Base-by-base conservation (phyloP, 2,797 vertebrate species). In the Schizopygopsis malacanthus region DNA sequence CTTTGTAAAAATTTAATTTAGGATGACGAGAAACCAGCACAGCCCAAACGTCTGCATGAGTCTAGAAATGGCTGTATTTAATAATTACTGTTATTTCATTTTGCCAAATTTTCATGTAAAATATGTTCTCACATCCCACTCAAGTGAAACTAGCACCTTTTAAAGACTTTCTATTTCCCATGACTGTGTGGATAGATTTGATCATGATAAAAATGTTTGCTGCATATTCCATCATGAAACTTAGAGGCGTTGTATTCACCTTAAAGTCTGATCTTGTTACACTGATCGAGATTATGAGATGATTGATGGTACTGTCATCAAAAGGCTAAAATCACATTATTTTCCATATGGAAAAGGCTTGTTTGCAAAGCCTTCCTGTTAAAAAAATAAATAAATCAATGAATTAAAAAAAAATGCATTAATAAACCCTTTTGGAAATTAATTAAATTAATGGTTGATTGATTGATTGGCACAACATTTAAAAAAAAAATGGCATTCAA, bases 1-100 rank as follows among this genome's bases (percentile, higher is more conserved):
- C 88, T 75, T 88, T 78, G 79, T 56, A 47, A 87, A 81, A 81
- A 70, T 87, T 52, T 85, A 83, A 89, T 88, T 75, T 86, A 84
- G 81, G 56, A 77, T 63, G 41, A 79, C 80, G 77, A 78, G 47
- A 82, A 76, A 18, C 41, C 69, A 63, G 76, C 47, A 37, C 45
- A 52, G 70, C 52, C 11, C 72, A 77, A 82, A 81, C 12, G 45
- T 63, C 37, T 13, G 28, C 33, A 22, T 6, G 39, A 59, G 39
- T 33, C 70, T 75, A 18, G 56, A 83, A 63, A 83, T 50, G 47
- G 71, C 47, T 37, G n/a, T 11, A 63, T 39, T 33, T 33, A 33
- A 33, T 33, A 33, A 33, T 33, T 33, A 71, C 15, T 86, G n/a
- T 59, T 59, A 52, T 70, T 25, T 82, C 47, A 71, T 54, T 56